phyloP scores from a whole-genome alignment of 1,140 invertebrate genomes.

The Ceratina japonica region DNA sequence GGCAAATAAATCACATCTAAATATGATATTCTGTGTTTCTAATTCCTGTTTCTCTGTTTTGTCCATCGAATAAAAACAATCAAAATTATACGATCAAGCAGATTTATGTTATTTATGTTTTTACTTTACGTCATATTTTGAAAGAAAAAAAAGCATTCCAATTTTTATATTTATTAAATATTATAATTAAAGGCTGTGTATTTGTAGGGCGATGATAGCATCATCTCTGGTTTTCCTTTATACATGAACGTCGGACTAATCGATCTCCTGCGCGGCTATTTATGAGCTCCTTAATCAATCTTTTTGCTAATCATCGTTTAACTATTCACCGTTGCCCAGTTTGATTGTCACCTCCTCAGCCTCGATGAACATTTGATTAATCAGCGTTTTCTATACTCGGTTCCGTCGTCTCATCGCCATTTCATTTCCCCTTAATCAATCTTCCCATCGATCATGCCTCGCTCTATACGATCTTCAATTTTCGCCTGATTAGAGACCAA shows the following conservation, averaged over 20 bases:
- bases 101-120: no score
- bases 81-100: no score
- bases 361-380: conserved; percentile 17
- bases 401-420: background rate
- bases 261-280: background rate
- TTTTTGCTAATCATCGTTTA: conserved; percentile 35
- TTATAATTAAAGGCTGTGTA: background rate
- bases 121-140: no score
- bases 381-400: conserved; percentile 11
- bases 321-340: conserved; percentile 11
- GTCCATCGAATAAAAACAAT: no score
- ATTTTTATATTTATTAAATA: background rate
- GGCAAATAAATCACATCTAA: no score
- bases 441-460: background rate
- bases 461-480: background rate
- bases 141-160: no score
- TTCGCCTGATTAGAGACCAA: no score
- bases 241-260: conserved; percentile 14
- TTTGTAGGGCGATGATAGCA: background rate
- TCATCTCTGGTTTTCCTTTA: background rate
- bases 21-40: no score
- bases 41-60: no score
- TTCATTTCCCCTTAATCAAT: conserved; percentile 19
- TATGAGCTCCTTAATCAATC: conserved; percentile 20
- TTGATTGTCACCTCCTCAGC: background rate